phyloP scores from a whole-genome alignment of 2,797 vertebrate genomes.

The Micropoecilia bifurca region DNA sequence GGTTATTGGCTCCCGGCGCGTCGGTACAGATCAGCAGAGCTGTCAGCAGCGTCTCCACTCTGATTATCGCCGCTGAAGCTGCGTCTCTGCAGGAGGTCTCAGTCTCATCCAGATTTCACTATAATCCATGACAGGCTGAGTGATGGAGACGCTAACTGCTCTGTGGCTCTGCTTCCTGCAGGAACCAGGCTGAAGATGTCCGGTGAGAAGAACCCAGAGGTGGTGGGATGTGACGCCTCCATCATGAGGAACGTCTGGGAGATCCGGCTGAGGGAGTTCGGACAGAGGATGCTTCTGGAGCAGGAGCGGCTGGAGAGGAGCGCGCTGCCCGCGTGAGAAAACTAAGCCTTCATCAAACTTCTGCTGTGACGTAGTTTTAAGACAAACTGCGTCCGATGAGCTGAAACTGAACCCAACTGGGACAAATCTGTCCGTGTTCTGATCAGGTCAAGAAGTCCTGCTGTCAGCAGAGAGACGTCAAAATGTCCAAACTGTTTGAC shows the following conservation, averaged over 20 bases:
- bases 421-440: not conserved
- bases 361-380: not conserved
- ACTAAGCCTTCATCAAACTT: not conserved
- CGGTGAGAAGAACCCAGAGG: conserved; percentile 59
- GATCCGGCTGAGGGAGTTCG: conserved; percentile 60
- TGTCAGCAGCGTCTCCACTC: conserved; percentile 10
- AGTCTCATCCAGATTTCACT: not conserved
- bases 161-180: conserved; percentile 11
- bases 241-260: conserved; percentile 78
- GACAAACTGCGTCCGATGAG: not conserved
- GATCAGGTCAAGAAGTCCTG: not conserved
- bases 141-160: not conserved
- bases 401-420: not conserved
- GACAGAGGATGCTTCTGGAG: conserved; percentile 53
- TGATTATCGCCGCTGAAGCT: conserved; percentile 15
- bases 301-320: conserved; percentile 52
- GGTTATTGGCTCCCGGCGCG: conserved; percentile 20
- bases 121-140: not conserved
- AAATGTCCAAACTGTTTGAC: not conserved
- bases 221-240: conserved; percentile 58
- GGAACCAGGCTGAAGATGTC: conserved; percentile 50
- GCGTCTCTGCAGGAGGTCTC: not conserved
- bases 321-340: conserved; percentile 59
- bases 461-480: not conserved
- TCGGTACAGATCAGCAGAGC: conserved; percentile 33